Base-by-base conservation (phyloP, 2,113 vertebrate species). In the Chitala chitala region DNA sequence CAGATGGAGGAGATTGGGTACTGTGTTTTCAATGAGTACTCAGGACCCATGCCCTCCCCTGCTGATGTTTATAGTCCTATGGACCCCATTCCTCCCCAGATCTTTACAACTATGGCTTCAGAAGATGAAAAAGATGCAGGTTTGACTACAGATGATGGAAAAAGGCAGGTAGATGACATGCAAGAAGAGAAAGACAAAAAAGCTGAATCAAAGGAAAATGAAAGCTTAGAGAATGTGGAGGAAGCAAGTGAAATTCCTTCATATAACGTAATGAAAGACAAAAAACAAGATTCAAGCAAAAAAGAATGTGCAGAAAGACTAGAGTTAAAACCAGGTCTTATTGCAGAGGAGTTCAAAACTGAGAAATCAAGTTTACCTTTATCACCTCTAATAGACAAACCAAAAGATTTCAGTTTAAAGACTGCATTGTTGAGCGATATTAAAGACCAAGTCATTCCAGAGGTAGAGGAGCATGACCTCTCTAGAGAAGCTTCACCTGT, bases 1-100 rank as follows among this genome's bases (percentile, higher is more conserved):
- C 96, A 98, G 61, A 78, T 94, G 1, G 97, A 99, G 85, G 97
- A 99, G 72, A 86, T 98, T 81, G 96, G 97, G 63, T 99, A 99
- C 80, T 99, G 97, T 85, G 96, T 99, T 78, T 99, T 99, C 78
- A 99, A 94, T 83, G 98, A 98, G 81, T 99, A 99, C 84, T 98
- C 95, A 2, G 95, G 96, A 10, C 97, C 97, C 1, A 92, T 99
- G 75, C 97, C 96, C 3, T 98, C 97, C 24, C 96, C 96, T 69
- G 96, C 98, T 64, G 91, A 92, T 84, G 76, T 92, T 22, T 86
- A 89, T 59, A 91, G 91, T 74, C 89, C 91, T 9, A 84, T 87
- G 54, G 77, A 79, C 29, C 75, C 81, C n/a, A n/a, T n/a, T 26
- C 82, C 86, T 58, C 76, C 82, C 70, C 85, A 91, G 72, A 74